Evolutionary conservation across 2,797 vertebrate genomes (phyloP).

Genomic region (Phrynocephalus vlangalii): DNA sequence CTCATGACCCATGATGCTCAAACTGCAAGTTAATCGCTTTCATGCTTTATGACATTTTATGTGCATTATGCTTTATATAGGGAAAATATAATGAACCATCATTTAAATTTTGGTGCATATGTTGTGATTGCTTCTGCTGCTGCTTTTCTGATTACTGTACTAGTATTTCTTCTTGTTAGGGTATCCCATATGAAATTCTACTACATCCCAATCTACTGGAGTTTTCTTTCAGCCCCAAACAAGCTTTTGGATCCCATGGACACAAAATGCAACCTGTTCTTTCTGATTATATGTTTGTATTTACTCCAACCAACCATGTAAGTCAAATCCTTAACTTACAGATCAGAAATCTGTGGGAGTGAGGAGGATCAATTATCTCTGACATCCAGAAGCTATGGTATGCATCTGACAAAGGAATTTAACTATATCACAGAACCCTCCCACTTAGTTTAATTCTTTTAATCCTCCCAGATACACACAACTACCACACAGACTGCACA

Average conservation of each 20-base stretch:
- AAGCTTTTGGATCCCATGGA: background rate
- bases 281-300: slow-evolving; percentile 20
- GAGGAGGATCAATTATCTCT: background rate
- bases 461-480: background rate
- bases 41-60: background rate
- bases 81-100: background rate
- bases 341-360: background rate
- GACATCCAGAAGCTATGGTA: background rate
- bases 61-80: background rate
- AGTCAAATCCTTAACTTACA: background rate
- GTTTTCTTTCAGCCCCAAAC: background rate
- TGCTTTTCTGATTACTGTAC: background rate
- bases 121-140: background rate
- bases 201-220: background rate
- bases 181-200: background rate
- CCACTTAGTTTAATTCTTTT: background rate
- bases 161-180: too few relatives aligned
- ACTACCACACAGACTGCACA: background rate
- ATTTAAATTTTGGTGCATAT: background rate
- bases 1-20: slow-evolving; percentile 13
- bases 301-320: slow-evolving; percentile 7
- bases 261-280: background rate
- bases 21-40: slow-evolving; percentile 14
- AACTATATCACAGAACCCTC: background rate
- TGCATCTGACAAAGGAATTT: background rate